Base-by-base conservation (phyloP, 2,888 invertebrate genomes). In the Epiblema foenella region DNA sequence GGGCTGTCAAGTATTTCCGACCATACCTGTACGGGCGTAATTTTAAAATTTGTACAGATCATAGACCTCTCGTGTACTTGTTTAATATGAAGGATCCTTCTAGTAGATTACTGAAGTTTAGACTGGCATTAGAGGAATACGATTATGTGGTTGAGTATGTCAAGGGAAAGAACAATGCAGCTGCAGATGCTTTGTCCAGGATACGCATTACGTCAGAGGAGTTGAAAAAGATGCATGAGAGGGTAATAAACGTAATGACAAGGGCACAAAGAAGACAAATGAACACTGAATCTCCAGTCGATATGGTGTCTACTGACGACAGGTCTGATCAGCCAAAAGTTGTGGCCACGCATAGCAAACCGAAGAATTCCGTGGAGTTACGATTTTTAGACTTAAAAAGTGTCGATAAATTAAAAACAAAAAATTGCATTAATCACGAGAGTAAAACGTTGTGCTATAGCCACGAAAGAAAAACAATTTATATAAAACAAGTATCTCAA, bases 131-230 rank as follows among this genome's bases (percentile, higher is more conserved):
- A n/a, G n/a, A n/a, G n/a, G n/a, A n/a, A n/a, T n/a, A n/a, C n/a
- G n/a, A n/a, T 54, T 54, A 24, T 24, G 12, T 24, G 11, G 29
- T 54, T 24, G 54, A 54, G 12, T 54, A 54, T 54, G 10, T 54
- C 11, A 54, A 54, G 24, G 54, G 54, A 12, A 54, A 54, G 24
- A 29, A 54, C 11, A 54, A 54, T 29, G 54, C 12, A 12, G 54
- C 54, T 24, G 54, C 54, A 24, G 54, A 54, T 11, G 56, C 52
- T 10, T 52, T 52, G 20, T 52, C 52, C 18, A 52, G 52, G 52
- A 52, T 52, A 18, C 18, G 18, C 3, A 18, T 52, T 8, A 52
- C 52, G 7, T 24, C n/a, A 29, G n/a, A 56, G 15, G 29, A 56
- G n/a, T n/a, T 56, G n/a, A 56, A 56, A 33, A 8, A 8, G 5